These are phyloP conservation scores for Ficedula albicollis DNA, from an alignment of 2,797 vertebrate genomes.

Conservation along the genomic window DNA sequence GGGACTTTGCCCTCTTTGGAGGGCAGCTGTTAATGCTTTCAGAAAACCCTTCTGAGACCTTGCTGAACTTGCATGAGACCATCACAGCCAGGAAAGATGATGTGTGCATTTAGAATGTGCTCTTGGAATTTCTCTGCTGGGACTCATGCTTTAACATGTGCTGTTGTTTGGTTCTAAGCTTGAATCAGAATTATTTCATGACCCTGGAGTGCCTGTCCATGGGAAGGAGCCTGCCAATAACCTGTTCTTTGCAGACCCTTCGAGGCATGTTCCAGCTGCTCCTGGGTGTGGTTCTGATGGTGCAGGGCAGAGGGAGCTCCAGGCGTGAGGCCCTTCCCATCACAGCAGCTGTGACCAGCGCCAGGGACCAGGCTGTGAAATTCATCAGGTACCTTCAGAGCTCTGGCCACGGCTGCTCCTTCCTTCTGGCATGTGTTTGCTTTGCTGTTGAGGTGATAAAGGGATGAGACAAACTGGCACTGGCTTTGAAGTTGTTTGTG, in stretches of 20 bases:
- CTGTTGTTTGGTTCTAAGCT: neutral
- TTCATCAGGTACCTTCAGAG: conserved; percentile 86
- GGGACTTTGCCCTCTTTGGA: neutral
- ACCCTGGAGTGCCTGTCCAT: neutral
- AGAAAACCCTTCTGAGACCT: neutral
- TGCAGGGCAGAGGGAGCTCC: conserved; percentile 66
- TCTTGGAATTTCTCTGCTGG: neutral
- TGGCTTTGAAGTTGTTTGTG: conserved; percentile 16
- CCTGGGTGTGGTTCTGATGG: conserved; percentile 88
- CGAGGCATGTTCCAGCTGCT: conserved; percentile 81
- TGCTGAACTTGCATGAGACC: neutral
- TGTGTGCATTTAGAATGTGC: neutral
- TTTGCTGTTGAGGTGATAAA: conserved; percentile 1
- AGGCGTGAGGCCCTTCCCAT: conserved; percentile 61
- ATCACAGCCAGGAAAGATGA: neutral
- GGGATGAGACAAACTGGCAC: neutral
- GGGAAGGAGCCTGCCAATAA: neutral
- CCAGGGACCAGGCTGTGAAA: conserved; percentile 81
- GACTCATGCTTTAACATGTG: neutral
- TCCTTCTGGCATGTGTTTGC: neutral
- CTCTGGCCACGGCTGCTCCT: neutral
- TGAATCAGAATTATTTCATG: neutral
- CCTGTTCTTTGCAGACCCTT: conserved; percentile 77
- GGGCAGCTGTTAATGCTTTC: neutral
- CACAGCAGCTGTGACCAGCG: conserved; percentile 68